Base-by-base conservation (phyloP, 2,113 vertebrate genomes). In the Cariama cristata region DNA sequence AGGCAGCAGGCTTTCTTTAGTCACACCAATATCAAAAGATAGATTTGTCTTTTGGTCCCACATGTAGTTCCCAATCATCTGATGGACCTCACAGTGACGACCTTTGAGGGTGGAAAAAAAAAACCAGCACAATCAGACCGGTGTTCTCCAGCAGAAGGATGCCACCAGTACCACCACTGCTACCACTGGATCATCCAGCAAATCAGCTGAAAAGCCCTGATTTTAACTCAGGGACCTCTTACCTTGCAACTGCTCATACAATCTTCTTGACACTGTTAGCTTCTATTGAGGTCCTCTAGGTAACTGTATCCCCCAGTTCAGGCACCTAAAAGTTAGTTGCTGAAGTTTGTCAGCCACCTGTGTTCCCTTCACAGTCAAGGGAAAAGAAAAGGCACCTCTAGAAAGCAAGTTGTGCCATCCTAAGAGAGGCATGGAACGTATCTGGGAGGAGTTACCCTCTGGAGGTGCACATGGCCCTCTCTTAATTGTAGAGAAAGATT, bases 41-140 rank as follows among this genome's bases (percentile, higher is more conserved):
- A 98, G 98, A 20, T 98, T 97, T 18, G 97, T 97, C 35, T 35
- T 91, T 86, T 98, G 96, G 64, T 99, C 99, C 99, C 99, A 99
- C 99, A 99, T 99, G 97, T 98, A 99, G 97, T 99, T 99, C 62
- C 99, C 99, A 9, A 45, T 99, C 98, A 99, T 99, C 77, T 99
- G 99, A 94, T 99, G 99, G 59, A 98, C 96, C 38, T 99, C 99
- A 55, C 99, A 99, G 79, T 99, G 98, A 24, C 99, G 98, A 59
- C 99, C 99, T 99, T 90, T 14, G 45, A 73, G 32, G 56, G 21
- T n/a, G 40, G 33, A 96, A 27, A 52, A 62, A 88, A 81, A 66
- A 50, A 21, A 2, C 2, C 49, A 89, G 38, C n/a, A 77, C 50
- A 35, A 12, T 97, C 83, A 95, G 66, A 63, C n/a, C 9, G 16